A percentile compares a stretch with the other conserved stretches of the same genome.
Evolutionary conservation across 1,140 invertebrate genomes (phyloP).

Genomic region (Temnothorax longispinosus): DNA sequence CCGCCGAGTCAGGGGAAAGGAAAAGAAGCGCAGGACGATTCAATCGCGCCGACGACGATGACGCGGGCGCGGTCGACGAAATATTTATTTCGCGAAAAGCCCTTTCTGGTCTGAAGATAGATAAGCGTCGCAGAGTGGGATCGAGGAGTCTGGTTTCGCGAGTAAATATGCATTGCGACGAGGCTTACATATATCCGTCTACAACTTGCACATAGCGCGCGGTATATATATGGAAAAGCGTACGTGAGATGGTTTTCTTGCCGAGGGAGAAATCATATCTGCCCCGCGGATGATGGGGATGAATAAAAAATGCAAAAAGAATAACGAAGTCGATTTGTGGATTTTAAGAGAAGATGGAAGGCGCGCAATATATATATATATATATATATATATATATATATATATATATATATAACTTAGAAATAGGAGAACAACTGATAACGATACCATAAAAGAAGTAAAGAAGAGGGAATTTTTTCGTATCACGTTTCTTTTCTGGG

Average conservation of each 20-base stretch:
- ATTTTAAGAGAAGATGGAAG: neutral
- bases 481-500: neutral
- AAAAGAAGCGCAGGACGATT: constrained; percentile 24
- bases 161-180: constrained; percentile 41
- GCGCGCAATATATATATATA: no score
- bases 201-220: neutral
- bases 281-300: neutral
- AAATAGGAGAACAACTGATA: neutral
- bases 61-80: constrained; percentile 33
- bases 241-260: constrained; percentile 21
- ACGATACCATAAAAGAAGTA: neutral
- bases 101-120: constrained; percentile 22
- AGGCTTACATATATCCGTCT: constrained; percentile 1
- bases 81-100: constrained; percentile 53
- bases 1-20: neutral
- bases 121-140: constrained; percentile 16
- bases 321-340: constrained; percentile 23
- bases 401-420: neutral
- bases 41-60: constrained; percentile 27
- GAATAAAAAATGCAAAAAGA: constrained; percentile 40
- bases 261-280: constrained; percentile 4
- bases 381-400: no score
- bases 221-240: neutral
- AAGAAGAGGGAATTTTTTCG: neutral
- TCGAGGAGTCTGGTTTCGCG: constrained; percentile 21